phyloP scores from a whole-genome alignment of 1,140 invertebrate species.

The Psilanteris sp. region DNA sequence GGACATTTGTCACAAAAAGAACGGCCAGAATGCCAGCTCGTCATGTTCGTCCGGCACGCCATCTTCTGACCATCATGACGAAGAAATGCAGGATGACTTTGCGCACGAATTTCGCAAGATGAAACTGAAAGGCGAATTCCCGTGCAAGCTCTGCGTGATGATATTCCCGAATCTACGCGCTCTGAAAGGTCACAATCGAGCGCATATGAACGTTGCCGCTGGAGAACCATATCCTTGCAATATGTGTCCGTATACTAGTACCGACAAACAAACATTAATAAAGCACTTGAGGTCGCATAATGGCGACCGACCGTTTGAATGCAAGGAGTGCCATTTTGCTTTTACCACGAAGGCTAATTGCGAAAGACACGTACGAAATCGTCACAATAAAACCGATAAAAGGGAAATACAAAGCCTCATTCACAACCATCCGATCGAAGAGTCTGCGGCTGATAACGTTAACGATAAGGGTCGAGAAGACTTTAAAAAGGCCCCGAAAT shows the following conservation, averaged over 20 bases:
- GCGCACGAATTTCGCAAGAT: constrained; percentile 89
- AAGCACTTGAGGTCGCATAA: constrained; percentile 96
- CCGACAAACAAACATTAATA: constrained; percentile 93
- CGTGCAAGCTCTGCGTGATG: constrained; percentile 90
- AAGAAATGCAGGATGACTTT: constrained; percentile 90
- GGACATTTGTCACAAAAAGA: constrained; percentile 70
- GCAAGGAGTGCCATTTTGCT: constrained; percentile 94
- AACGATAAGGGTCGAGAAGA: constrained; percentile 79
- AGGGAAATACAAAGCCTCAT: constrained; percentile 93
- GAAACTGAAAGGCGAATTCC: constrained; percentile 92
- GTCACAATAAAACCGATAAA: constrained; percentile 90
- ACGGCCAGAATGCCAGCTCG: constrained; percentile 65
- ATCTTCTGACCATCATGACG: constrained; percentile 81
- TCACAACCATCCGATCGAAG: constrained; percentile 91
- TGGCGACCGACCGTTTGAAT: constrained; percentile 96
- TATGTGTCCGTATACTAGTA: constrained; percentile 93
- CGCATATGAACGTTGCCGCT: constrained; percentile 85
- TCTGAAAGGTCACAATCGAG: constrained; percentile 92
- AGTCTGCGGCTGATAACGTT: constrained; percentile 84
- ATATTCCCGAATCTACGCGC: constrained; percentile 94
- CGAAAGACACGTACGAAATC: constrained; percentile 92
- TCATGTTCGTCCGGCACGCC: constrained; percentile 74
- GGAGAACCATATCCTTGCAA: constrained; percentile 92
- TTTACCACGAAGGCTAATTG: constrained; percentile 97
- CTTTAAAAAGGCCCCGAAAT: constrained; percentile 70